These are phyloP conservation scores for Lagodon rhomboides DNA, from an alignment of 2,797 vertebrate species.

Conservation along the genomic window DNA sequence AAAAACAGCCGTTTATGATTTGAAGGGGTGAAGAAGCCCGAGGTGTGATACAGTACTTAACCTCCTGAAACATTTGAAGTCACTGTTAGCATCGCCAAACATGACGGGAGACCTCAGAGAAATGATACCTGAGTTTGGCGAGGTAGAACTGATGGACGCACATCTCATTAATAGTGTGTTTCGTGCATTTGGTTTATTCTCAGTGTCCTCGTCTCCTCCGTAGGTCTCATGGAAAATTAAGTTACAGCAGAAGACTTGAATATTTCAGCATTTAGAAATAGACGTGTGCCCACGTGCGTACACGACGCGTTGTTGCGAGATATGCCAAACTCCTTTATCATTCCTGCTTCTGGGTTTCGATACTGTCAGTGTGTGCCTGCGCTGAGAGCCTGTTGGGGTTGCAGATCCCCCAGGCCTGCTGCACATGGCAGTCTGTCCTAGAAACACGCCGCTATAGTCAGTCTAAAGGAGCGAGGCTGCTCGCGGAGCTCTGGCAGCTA, in stretches of 20 bases:
- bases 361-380: conserved; percentile 41
- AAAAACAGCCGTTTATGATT: neutral
- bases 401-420: conserved; percentile 61
- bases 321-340: conserved; percentile 35
- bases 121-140: conserved; percentile 2
- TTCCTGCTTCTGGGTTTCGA: conserved; percentile 38
- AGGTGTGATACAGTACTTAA: conserved; percentile 2
- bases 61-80: neutral
- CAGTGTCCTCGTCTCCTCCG: neutral
- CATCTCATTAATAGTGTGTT: neutral
- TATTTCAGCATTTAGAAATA: conserved; percentile 1
- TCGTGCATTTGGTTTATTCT: conserved; percentile 3
- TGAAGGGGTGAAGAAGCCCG: conserved; percentile 15
- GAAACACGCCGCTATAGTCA: conserved; percentile 65
- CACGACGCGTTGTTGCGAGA: neutral
- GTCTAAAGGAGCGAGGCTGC: conserved; percentile 54
- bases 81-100: neutral
- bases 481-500: conserved; percentile 60
- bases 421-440: conserved; percentile 69
- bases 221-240: neutral
- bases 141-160: neutral
- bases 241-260: conserved; percentile 10
- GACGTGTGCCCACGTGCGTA: neutral
- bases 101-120: neutral
- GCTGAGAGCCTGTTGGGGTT: conserved; percentile 56